Base-by-base conservation (phyloP, 2,113 vertebrate genomes). In the Hemiprocne comata region DNA sequence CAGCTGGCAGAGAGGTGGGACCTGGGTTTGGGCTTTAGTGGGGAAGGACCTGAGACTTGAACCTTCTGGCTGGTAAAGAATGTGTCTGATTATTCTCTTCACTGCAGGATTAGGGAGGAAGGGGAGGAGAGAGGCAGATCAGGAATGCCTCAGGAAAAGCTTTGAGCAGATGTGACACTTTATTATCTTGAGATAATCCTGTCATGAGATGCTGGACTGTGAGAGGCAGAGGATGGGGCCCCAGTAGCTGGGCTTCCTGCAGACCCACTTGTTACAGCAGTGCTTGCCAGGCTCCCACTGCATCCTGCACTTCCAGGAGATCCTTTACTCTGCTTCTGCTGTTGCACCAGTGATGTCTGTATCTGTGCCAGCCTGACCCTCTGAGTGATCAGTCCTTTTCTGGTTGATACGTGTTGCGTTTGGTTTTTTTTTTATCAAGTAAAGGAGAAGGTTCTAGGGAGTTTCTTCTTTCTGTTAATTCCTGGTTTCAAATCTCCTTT, bases 401-500 rank as follows among this genome's bases (percentile, higher is more conserved):
- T 73, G 66, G 48, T 42, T 53, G 36, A 24, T 17, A 33, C 38
- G 60, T 58, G 2, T 42, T 42, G 40, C 14, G 40, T 4, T 14
- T 42, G 23, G 18, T 25, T 54, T 18, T 33, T 25, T 29, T 61
- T 21, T 7, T 55, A 46, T 50, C 26, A 51, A 28, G 28, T 54
- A 67, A 76, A 85, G 9, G 42, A 33, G 66, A 61, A 87, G 13
- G 28, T n/a, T 82, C 17, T 46, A 8, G 25, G 8, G 48, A 9
- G 17, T 58, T 79, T 73, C 0, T 42, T 40, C 8, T 71, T 79
- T 44, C 65, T 78, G n/a, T 74, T 81, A 66, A 88, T 78, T 78
- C 70, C 58, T 42, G 7, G 13, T 95, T 95, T 94, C 93, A 79
- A 38, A 76, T 95, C 85, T 94, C 25, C 60, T 85, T 94, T 96